These are phyloP conservation scores for Cenopis cana DNA, from an alignment of 2,888 invertebrate genomes.

Conservation along the genomic window DNA sequence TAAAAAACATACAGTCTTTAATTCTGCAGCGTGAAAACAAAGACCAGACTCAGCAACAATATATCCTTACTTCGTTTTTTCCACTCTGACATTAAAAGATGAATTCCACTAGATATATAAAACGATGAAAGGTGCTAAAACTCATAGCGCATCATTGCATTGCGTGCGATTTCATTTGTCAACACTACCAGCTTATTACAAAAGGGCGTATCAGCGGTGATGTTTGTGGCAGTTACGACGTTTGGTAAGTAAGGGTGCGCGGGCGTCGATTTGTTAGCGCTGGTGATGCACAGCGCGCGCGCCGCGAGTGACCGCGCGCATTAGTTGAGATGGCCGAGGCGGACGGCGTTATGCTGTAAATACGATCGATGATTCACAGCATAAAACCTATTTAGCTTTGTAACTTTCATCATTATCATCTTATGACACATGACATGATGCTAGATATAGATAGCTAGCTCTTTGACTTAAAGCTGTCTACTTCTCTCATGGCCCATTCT, in stretches of 20 bases:
- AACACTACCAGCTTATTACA: slow-evolving; percentile 8
- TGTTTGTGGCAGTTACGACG: background rate
- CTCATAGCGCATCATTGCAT: slow-evolving; percentile 23
- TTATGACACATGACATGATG: no score
- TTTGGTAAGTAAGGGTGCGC: slow-evolving; percentile 2
- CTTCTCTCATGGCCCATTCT: no score
- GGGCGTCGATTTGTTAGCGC: slow-evolving; percentile 38
- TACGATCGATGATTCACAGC: background rate
- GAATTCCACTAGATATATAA: slow-evolving; percentile 24
- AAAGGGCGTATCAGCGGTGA: slow-evolving; percentile 1
- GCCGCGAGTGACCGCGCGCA: slow-evolving; percentile 35
- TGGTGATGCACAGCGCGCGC: slow-evolving; percentile 39
- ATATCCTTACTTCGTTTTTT: background rate
- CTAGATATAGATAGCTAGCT: no score
- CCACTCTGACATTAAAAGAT: slow-evolving; percentile 23
- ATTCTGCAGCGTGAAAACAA: background rate
- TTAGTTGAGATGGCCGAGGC: slow-evolving; percentile 47
- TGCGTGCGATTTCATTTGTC: slow-evolving; percentile 40
- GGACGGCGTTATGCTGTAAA: slow-evolving; percentile 49
- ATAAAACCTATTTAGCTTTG: no score
- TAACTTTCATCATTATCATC: no score
- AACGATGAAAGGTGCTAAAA: slow-evolving; percentile 38
- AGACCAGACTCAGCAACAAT: slow-evolving; percentile 1
- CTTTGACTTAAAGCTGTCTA: no score
- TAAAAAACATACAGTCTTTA: background rate